These are phyloP conservation scores for Terrapene triunguis DNA, from an alignment of 2,113 vertebrate genomes.

Conservation along the genomic window DNA sequence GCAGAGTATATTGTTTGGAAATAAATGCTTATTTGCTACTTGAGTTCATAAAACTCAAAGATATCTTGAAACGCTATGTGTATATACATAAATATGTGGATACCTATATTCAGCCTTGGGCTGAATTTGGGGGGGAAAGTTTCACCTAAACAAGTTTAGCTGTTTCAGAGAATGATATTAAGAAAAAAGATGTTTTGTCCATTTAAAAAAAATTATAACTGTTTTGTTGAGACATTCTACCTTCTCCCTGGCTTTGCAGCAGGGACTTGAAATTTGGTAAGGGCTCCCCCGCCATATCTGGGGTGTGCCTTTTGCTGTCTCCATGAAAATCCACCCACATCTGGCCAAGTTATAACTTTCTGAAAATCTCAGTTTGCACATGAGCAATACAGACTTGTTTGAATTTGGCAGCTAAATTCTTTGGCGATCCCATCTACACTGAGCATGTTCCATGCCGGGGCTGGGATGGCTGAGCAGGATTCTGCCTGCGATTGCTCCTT, in stretches of 20 bases:
- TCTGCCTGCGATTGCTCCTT: neutral
- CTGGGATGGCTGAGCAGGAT: neutral
- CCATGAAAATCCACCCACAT: neutral
- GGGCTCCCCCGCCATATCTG: too few species aligned
- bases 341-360: neutral
- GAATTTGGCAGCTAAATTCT: neutral
- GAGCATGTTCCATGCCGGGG: neutral
- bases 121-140: neutral
- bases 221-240: neutral
- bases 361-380: neutral
- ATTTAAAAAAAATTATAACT: neutral
- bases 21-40: neutral
- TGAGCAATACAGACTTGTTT: neutral
- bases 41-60: neutral
- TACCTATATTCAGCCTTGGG: neutral
- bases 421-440: neutral
- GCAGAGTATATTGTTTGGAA: neutral
- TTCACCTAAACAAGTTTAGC: too few species aligned
- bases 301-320: neutral
- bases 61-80: rapidly evolving
- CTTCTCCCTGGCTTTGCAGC: too few species aligned
- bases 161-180: too few species aligned
- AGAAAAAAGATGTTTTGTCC: too few species aligned
- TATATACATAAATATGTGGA: rapidly evolving
- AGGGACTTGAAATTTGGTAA: neutral